These are phyloP conservation scores for Coenonympha glycerion DNA, from an alignment of 2,888 invertebrate genomes.

Conservation along the genomic window DNA sequence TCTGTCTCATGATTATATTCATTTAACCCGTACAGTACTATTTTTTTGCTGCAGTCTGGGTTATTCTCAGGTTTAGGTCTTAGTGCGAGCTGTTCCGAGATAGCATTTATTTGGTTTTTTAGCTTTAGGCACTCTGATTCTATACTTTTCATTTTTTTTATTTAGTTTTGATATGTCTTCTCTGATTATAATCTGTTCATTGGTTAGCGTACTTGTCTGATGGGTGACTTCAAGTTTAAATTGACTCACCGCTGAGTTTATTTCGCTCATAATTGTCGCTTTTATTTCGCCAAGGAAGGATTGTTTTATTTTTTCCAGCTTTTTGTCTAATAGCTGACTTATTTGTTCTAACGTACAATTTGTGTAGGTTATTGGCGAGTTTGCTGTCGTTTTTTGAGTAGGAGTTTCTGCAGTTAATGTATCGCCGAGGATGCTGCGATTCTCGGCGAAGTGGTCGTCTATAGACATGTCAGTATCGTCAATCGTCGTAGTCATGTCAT, in stretches of 20 bases:
- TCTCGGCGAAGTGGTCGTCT: neutral
- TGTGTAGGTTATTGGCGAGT: neutral
- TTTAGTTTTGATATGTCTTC: neutral
- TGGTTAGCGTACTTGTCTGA: neutral
- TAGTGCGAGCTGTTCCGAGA: too few species aligned
- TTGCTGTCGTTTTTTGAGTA: too few species aligned
- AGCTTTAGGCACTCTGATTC: neutral
- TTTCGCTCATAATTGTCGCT: neutral
- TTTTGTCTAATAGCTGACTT: neutral
- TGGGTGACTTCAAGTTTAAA: neutral
- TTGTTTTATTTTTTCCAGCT: neutral
- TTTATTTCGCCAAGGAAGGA: too few species aligned
- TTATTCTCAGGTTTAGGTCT: too few species aligned
- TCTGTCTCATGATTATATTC: too few species aligned
- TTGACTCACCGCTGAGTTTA: neutral
- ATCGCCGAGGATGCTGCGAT: neutral
- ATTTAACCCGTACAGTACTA: too few species aligned
- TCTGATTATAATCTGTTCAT: neutral
- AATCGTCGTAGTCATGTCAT: neutral
- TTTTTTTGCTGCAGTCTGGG: too few species aligned
- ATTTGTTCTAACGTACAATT: neutral
- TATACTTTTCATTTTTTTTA: neutral
- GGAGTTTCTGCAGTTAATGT: neutral
- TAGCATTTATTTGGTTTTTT: neutral
- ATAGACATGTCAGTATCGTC: slow-evolving; percentile 1